phyloP scores from a whole-genome alignment of 1,140 invertebrate species.

The Listronotus bonariensis region DNA sequence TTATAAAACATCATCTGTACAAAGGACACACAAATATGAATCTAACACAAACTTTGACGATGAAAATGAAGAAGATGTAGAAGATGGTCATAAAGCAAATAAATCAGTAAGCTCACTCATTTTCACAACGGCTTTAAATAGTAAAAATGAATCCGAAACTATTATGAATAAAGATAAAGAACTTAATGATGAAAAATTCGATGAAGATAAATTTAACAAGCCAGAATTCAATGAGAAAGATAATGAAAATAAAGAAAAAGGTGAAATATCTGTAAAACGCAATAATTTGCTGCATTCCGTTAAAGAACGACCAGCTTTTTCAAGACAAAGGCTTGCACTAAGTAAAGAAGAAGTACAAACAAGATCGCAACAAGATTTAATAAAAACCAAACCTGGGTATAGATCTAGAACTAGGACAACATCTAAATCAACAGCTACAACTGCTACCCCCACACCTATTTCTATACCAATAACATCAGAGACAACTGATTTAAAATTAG shows the following conservation, averaged over 20 bases:
- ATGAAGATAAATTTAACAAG: background rate
- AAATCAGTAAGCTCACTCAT: constrained; percentile 19
- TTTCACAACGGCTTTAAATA: constrained; percentile 4
- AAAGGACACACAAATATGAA: constrained; percentile 25
- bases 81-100: constrained; percentile 12
- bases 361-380: constrained; percentile 1
- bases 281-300: background rate
- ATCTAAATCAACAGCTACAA: background rate
- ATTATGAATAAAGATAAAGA: constrained; percentile 17
- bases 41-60: constrained; percentile 32
- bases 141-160: constrained; percentile 7
- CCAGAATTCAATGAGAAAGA: background rate
- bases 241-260: background rate
- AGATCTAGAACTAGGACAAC: background rate
- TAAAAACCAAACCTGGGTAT: constrained; percentile 5
- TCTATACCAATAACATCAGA: background rate
- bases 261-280: background rate
- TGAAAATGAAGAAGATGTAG: constrained; percentile 11
- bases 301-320: background rate
- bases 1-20: constrained; percentile 18
- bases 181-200: background rate
- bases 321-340: constrained; percentile 3
- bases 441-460: background rate
- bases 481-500: background rate
- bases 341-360: constrained; percentile 18